Evolutionary conservation across 2,888 invertebrate genomes (phyloP), one percentile per base, ranked within the genome.

Genomic region (Scrobipalpa costella): DNA sequence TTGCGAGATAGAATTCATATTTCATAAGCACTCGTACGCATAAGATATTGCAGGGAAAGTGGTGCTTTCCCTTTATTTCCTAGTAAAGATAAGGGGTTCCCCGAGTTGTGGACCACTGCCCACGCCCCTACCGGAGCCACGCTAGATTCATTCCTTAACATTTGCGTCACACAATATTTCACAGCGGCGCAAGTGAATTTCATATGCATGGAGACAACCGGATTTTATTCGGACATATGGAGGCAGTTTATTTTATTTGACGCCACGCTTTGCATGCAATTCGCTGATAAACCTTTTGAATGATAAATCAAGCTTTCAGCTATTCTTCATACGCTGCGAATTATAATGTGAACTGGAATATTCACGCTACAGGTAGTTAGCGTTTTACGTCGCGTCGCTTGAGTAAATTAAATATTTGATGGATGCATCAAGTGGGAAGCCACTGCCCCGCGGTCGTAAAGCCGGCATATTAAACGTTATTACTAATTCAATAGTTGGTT

Each of bases 1-100:
- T 87, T 84, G 82, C 77, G 80, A 88, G 83, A 89, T 86, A 84
- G 86, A 87, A 88, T 90, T 88, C 88, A 90, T 90, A 89, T 90
- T 89, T 90, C 88, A 89, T 87, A 86, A 86, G 85, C 85, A 87
- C 84, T 85, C 85, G 80, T 84, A 84, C 83, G 81, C 83, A 85
- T 84, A 85, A 83, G 79, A 86, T 89, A 89, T 89, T 84, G 82
- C 85, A 77, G 73, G 70, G 77, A 80, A 81, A 83, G 79, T 81
- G 83, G 81, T 81, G 79, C 83, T 85, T 85, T 83, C 75, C 82
- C 79, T 86, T 86, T 88, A 87, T 86, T 83, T 77, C 82, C 79
- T 80, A 86, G 86, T 84, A 83, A 84, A 88, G 86, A 90, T 88
- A 88, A 88, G 83, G 82, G 79, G 80, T 75, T 75, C 72, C 72